A percentile compares a stretch with the other conserved stretches of the same genome.
Evolutionary conservation across 2,113 vertebrate species (phyloP).

Genomic region (Terrapene triunguis): DNA sequence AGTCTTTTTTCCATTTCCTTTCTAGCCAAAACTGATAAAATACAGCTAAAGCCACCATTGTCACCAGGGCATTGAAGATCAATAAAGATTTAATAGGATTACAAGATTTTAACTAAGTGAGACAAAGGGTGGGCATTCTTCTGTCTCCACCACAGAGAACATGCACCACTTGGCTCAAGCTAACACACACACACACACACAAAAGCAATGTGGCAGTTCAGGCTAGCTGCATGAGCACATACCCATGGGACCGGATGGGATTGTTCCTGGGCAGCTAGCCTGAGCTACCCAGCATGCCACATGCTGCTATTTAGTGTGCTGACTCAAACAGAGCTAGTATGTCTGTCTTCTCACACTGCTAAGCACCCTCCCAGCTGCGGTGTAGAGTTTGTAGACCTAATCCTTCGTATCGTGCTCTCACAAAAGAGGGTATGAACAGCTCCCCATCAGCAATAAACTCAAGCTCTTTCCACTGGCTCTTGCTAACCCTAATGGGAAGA

Average conservation of each 20-base stretch:
- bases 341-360: background rate
- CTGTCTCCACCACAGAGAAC: background rate
- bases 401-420: background rate
- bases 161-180: background rate
- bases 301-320: background rate
- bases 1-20: background rate
- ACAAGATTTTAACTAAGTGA: background rate
- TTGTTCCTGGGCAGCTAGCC: background rate
- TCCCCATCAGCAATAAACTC: background rate
- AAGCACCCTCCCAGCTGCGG: background rate
- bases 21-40: background rate
- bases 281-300: background rate
- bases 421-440: background rate
- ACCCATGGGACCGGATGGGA: background rate
- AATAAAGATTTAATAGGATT: background rate
- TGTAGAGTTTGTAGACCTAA: background rate
- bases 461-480: background rate
- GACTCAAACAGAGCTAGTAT: no score
- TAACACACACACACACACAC: no score
- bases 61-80: background rate
- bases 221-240: background rate
- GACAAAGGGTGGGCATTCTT: background rate
- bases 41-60: background rate
- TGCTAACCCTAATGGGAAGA: background rate
- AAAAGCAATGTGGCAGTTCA: background rate